A percentile compares a stretch with the other conserved stretches of the same genome.
phyloP scores from a whole-genome alignment of 2,113 vertebrate species.

The Sigmodon hispidus region DNA sequence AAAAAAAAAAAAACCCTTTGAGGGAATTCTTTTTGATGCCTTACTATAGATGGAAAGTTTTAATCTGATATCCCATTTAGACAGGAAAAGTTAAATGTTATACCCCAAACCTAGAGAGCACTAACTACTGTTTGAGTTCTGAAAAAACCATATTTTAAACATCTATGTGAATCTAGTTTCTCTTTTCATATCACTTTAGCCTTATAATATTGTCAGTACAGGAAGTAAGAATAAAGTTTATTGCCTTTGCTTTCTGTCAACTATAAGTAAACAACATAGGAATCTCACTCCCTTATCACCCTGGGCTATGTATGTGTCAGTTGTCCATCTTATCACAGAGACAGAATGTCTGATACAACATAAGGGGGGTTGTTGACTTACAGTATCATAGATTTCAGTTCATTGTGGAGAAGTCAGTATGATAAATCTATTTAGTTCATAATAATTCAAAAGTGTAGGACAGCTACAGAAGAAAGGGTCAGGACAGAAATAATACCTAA shows the following conservation, averaged over 20 bases:
- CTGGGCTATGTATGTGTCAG: not conserved
- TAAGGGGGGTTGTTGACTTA: not conserved
- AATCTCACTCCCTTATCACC: not conserved
- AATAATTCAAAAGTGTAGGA: not conserved
- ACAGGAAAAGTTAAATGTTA: not conserved
- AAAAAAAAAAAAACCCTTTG: not conserved
- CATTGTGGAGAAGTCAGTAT: not conserved
- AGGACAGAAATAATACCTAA: not conserved
- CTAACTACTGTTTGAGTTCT: not conserved
- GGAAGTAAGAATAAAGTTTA: not conserved
- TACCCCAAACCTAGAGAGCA: too few relatives aligned
- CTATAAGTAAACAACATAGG: not conserved
- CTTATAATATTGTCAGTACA: not conserved
- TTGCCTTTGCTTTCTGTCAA: not conserved
- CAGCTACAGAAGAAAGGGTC: not conserved
- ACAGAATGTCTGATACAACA: not conserved
- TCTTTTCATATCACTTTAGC: not conserved
- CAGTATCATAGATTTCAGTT: not conserved
- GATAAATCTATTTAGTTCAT: too few relatives aligned
- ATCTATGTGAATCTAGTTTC: not conserved
- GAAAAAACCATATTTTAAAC: not conserved
- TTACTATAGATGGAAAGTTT: not conserved
- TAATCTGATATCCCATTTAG: not conserved
- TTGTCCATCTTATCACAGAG: not conserved
- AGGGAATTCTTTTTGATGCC: not conserved